Conservation (phyloP, 2,888 invertebrate species). For the Nematopogon swammerdamellus region DNA sequence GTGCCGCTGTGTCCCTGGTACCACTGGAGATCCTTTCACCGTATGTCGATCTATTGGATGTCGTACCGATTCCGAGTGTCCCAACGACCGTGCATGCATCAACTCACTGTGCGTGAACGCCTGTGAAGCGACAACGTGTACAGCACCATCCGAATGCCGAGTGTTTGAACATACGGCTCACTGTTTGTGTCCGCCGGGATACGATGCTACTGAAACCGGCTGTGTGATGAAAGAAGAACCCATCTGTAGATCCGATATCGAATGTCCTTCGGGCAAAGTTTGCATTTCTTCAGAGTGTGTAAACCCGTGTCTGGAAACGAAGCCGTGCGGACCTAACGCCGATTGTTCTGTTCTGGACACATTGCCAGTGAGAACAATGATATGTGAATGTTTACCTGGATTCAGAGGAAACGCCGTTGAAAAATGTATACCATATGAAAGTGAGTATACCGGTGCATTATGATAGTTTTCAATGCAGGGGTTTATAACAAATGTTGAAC, state of each 20-base stretch:
- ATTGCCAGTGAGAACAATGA: constrained; percentile 80
- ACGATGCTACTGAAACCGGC: constrained; percentile 59
- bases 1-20: constrained; percentile 81
- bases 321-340: constrained; percentile 80
- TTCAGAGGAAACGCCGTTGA: constrained; percentile 85
- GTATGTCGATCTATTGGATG: constrained; percentile 81
- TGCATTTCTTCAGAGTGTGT: constrained; percentile 80
- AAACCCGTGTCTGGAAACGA: constrained; percentile 75
- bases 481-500: constrained; percentile 13
- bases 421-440: constrained; percentile 67
- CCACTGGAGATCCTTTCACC: constrained; percentile 75
- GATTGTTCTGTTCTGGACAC: constrained; percentile 78
- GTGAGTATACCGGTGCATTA: constrained; percentile 46
- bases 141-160: constrained; percentile 70
- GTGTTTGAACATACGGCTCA: constrained; percentile 73
- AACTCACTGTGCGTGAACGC: constrained; percentile 78
- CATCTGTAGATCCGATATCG: constrained; percentile 72
- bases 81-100: constrained; percentile 74
- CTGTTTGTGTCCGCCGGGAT: constrained; percentile 80
- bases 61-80: constrained; percentile 76
- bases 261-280: constrained; percentile 80
- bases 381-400: constrained; percentile 83
- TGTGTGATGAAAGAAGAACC: constrained; percentile 59
- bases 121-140: constrained; percentile 69
- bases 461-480: not conserved